Evolutionary conservation across 2,888 invertebrate species (phyloP), one percentile per base, ranked within the genome.

Genomic region (Ormyrus rosae): DNA sequence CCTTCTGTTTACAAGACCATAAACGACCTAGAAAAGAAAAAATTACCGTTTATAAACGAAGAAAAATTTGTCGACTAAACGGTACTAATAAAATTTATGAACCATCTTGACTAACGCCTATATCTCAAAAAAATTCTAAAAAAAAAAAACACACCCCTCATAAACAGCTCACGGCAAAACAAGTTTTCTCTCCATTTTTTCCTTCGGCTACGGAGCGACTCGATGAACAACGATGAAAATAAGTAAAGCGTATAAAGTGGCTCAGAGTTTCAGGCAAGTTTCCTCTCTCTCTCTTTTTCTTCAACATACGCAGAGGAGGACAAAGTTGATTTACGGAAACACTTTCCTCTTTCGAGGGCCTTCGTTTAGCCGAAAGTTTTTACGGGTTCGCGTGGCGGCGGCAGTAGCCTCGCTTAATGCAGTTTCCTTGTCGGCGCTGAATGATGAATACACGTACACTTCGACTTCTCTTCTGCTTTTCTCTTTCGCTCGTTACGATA

Each of bases 371-470:
- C 81, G 51, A 80, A 83, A 85, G 82, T 85, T 84, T 86, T 85
- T 84, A 83, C 83, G 80, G 82, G 64, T 68, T 81, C 73, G 79
- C 81, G 55, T 46, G 7, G 50, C 34, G 67, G 60, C 55, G 61
- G 78, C 68, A 34, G 61, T 82, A 79, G 81, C 81, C 78, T 83
- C 81, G 81, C 83, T 85, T 87, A 88, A 87, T 87, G 87, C 86
- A 87, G 86, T 87, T 87, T 86, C 84, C 87, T 85, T 86, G 87
- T 87, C 85, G 83, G 80, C 81, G 72, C 58, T 80, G 73, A 81
- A 83, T 79, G 81, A 81, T 81, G 81, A 78, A 81, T 82, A 82
- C 58, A 70, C 76, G 9, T 50, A 76, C 53, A 61, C 78, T 50
- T 48, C 19, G 9, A 19, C 10, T 19, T 64, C 71, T 61, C 55